These are phyloP conservation scores for Nomada fabriciana DNA, from an alignment of 2,888 invertebrate species.

Conservation along the genomic window DNA sequence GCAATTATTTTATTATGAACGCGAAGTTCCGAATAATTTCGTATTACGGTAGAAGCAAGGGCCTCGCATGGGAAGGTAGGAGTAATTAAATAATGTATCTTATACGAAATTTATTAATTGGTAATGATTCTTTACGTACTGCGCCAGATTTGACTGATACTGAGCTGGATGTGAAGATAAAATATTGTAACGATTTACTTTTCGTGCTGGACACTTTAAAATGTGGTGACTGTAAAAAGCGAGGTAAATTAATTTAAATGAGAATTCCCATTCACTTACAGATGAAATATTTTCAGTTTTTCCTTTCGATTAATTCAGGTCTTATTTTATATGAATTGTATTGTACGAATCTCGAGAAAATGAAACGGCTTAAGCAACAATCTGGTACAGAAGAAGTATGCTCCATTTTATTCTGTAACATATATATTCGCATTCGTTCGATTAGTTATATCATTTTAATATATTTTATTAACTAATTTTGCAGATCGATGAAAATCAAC, in stretches of 20 bases:
- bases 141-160: conserved; percentile 86
- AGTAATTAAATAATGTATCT: conserved; percentile 6
- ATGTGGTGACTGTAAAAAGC: conserved; percentile 85
- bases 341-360: conserved; percentile 75
- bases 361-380: conserved; percentile 57
- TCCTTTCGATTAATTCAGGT: conserved; percentile 68
- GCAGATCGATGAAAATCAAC: conserved; percentile 85
- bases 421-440: conserved; percentile 50
- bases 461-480: conserved; percentile 37
- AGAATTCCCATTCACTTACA: background rate
- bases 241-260: conserved; percentile 68
- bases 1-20: conserved; percentile 88
- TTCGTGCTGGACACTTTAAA: conserved; percentile 86
- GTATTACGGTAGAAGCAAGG: conserved; percentile 86
- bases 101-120: background rate
- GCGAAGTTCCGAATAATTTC: conserved; percentile 88
- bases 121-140: background rate
- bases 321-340: conserved; percentile 81
- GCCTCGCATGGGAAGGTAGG: conserved; percentile 87
- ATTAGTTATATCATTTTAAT: conserved; percentile 13
- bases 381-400: conserved; percentile 39
- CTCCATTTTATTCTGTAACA: conserved; percentile 26
- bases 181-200: conserved; percentile 87
- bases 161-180: conserved; percentile 86
- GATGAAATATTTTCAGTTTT: conserved; percentile 7